Conservation (phyloP, 2,888 invertebrate genomes). For the Meloe dianella region DNA sequence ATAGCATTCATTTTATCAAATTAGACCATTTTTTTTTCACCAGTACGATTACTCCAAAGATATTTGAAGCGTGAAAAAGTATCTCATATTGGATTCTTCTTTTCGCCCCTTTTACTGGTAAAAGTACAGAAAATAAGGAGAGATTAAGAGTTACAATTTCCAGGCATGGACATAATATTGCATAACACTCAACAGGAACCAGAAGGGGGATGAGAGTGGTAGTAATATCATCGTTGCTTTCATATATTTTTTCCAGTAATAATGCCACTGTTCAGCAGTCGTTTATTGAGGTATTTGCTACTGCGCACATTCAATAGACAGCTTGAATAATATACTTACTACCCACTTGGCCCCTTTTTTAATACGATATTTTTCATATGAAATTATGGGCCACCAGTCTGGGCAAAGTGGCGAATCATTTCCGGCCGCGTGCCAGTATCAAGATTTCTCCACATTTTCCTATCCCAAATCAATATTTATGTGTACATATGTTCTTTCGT, state of each 20-base stretch:
- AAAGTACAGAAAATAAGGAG: slow-evolving; percentile 12
- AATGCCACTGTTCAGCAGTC: slow-evolving; percentile 40
- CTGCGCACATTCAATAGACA: slow-evolving; percentile 12
- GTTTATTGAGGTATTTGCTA: slow-evolving; percentile 30
- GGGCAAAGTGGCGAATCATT: slow-evolving; percentile 7
- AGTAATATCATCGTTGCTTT: slow-evolving; percentile 35
- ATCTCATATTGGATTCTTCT: slow-evolving; percentile 40
- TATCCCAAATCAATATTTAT: neutral
- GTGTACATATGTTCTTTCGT: neutral
- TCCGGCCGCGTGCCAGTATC: neutral
- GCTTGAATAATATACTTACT: slow-evolving; percentile 24
- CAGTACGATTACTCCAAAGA: slow-evolving; percentile 47
- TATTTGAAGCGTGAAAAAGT: slow-evolving; percentile 50
- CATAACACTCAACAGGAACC: slow-evolving; percentile 48
- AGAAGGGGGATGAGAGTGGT: slow-evolving; percentile 36
- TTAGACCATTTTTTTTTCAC: slow-evolving; percentile 19
- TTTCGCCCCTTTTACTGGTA: slow-evolving; percentile 11
- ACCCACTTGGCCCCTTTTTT: neutral
- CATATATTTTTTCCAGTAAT: slow-evolving; percentile 44
- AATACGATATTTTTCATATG: slow-evolving; percentile 6
- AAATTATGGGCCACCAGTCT: neutral
- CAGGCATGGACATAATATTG: slow-evolving; percentile 30
- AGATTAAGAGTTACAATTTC: slow-evolving; percentile 49
- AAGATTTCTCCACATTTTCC: slow-evolving; percentile 3
- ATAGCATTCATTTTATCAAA: neutral